phyloP scores from a whole-genome alignment of 1,140 invertebrate genomes.

The Melitaea cinxia region DNA sequence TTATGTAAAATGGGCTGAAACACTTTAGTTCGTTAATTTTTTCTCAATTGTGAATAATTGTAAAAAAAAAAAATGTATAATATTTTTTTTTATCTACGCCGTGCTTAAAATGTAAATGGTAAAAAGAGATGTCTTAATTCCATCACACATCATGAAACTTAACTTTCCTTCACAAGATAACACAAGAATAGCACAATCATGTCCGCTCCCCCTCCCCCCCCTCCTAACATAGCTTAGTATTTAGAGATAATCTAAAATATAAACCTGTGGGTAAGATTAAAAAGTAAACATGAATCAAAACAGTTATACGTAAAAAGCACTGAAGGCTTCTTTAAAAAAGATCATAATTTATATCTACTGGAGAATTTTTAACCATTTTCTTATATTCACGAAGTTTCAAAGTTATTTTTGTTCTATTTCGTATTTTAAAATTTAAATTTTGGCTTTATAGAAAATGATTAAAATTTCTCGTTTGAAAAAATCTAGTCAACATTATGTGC shows the following conservation, averaged over 20 bases:
- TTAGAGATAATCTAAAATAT: neutral
- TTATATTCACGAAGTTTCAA: neutral
- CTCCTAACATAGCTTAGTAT: slow-evolving; percentile 59
- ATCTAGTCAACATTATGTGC: slow-evolving; percentile 42
- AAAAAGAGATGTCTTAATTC: neutral
- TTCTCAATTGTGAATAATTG: no score
- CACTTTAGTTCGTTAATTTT: no score
- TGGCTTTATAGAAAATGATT: neutral
- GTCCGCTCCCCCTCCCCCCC: slow-evolving; percentile 45
- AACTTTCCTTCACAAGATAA: slow-evolving; percentile 58
- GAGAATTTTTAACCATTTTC: neutral
- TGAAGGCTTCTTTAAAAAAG: slow-evolving; percentile 11
- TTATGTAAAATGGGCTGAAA: no score
- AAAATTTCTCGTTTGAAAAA: slow-evolving; percentile 39
- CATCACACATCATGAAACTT: neutral
- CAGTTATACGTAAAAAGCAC: slow-evolving; percentile 19
- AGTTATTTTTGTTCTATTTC: neutral
- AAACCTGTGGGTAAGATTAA: slow-evolving; percentile 6
- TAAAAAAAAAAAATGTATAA: no score
- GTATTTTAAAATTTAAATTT: neutral
- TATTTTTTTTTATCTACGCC: neutral
- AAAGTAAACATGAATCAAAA: neutral
- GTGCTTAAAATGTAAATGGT: neutral
- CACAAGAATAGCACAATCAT: slow-evolving; percentile 65
- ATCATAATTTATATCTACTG: slow-evolving; percentile 3